Conservation (phyloP, 1,140 invertebrate genomes). For the Microplitis mediator region DNA sequence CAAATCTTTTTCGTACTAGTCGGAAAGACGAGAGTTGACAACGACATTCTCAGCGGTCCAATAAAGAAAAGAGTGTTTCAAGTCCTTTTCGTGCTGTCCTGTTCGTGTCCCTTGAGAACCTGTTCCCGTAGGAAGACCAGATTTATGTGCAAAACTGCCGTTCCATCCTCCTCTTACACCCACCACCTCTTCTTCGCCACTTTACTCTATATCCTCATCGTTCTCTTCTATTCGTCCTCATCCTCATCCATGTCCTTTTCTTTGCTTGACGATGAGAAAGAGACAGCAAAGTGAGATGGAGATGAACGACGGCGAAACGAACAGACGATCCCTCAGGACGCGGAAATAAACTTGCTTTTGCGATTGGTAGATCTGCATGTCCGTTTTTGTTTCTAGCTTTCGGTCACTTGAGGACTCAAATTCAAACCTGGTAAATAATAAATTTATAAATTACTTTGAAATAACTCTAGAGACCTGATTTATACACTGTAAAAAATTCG, state of each 20-base stretch:
- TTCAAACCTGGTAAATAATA: no score
- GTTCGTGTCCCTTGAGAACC: constrained; percentile 52
- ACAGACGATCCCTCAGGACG: constrained; percentile 56
- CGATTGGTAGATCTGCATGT: constrained; percentile 47
- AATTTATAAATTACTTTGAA: no score
- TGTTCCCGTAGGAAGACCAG: constrained; percentile 54
- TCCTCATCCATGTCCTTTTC: constrained; percentile 14
- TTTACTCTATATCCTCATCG: no score
- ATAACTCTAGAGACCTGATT: no score
- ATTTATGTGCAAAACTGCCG: constrained; percentile 63
- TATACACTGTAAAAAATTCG: no score
- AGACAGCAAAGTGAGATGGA: background rate
- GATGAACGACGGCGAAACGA: constrained; percentile 29
- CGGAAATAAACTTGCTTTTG: constrained; percentile 55
- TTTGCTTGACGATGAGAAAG: constrained; percentile 52
- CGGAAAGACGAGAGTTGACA: constrained; percentile 48
- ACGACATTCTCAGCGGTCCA: constrained; percentile 56
- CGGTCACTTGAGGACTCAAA: background rate
- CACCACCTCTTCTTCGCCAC: no score
- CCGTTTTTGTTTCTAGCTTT: constrained; percentile 1
- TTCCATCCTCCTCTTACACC: constrained; percentile 37
- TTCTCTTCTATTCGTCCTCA: background rate
- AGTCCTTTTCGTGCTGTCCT: constrained; percentile 56
- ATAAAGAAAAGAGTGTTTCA: constrained; percentile 60
- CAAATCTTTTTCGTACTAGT: constrained; percentile 33